A percentile compares a stretch with the other conserved stretches of the same genome.
phyloP scores from a whole-genome alignment of 2,888 invertebrate genomes.

The Cataglyphis livida region DNA sequence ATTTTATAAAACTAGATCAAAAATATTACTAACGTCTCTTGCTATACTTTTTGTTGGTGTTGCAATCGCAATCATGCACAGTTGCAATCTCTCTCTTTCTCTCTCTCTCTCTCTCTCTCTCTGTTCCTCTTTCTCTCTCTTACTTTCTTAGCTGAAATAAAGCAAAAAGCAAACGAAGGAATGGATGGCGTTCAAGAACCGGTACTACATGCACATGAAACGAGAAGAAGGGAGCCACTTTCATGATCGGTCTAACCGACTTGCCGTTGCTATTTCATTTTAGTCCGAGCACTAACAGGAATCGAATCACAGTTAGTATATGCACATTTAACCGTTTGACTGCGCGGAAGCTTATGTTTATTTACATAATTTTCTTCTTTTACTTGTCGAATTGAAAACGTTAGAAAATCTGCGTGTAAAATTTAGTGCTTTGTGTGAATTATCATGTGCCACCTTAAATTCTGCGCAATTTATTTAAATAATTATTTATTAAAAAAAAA shows the following conservation, averaged over 20 bases:
- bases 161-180: conserved; percentile 9
- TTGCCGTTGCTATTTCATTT: conserved; percentile 59
- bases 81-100: neutral
- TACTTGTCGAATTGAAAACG: neutral
- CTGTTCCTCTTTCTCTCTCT: neutral
- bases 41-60: neutral
- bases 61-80: neutral
- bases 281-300: conserved; percentile 61
- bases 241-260: conserved; percentile 58
- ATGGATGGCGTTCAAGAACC: conserved; percentile 17
- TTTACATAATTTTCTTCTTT: conserved; percentile 13
- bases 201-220: conserved; percentile 10
- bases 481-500: neutral
- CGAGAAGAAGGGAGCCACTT: conserved; percentile 49
- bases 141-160: conserved; percentile 1
- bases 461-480: neutral
- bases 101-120: neutral
- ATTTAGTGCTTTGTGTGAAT: neutral
- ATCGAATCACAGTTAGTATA: conserved; percentile 45
- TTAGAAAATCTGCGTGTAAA: neutral
- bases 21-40: conserved; percentile 1
- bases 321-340: neutral
- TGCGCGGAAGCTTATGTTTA: neutral
- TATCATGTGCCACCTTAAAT: neutral
- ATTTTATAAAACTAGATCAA: conserved; percentile 7